Evolutionary conservation across 2,888 invertebrate genomes (phyloP), one percentile per base, ranked within the genome.

Genomic region (Phalangium opilio): DNA sequence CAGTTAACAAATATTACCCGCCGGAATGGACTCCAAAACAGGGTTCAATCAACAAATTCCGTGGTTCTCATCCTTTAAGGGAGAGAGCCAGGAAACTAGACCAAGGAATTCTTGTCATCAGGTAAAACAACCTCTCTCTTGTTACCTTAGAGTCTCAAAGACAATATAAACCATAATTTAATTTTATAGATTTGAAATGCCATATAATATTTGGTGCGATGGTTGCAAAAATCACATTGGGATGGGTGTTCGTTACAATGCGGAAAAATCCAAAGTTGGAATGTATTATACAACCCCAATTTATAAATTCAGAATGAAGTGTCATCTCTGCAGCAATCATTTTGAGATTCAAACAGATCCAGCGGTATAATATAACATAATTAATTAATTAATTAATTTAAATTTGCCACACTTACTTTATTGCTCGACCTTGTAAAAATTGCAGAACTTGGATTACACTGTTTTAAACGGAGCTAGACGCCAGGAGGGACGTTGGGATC

Each of bases 121-220:
- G 96, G 71, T 71, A 58, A 32, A 45, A 46, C 21, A 15, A n/a
- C 14, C 3, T 14, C 14, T 33, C 8, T 14, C 18, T 17, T 18
- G 7, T 44, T 14, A 14, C 4, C 8, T 2, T 14, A 12, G 12
- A 36, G 8, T 36, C n/a, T 1, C 34, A 12, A 12, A 12, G 12
- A 1, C 1, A 39, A 15, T 11, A 14, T 10, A 10, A n/a, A 7
- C 19, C 41, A 18, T 17, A 15, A 36, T 17, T 36, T 36, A 15
- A 15, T 36, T 44, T 12, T 27, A 12, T 53, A 71, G 73, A 41
- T 99, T 99, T 72, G 98, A 98, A 71, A 93, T 98, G 95, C 98
- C 98, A 0, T 98, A 91, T 63, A 98, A 98, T 68, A 96, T 98
- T 59, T 98, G 98, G 98, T 99, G 98, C 59, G 86, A 89, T 35